Evolutionary conservation across 1,140 invertebrate genomes (phyloP), one percentile per base, ranked within the genome.

Genomic region (Oncopeltus fasciatus): DNA sequence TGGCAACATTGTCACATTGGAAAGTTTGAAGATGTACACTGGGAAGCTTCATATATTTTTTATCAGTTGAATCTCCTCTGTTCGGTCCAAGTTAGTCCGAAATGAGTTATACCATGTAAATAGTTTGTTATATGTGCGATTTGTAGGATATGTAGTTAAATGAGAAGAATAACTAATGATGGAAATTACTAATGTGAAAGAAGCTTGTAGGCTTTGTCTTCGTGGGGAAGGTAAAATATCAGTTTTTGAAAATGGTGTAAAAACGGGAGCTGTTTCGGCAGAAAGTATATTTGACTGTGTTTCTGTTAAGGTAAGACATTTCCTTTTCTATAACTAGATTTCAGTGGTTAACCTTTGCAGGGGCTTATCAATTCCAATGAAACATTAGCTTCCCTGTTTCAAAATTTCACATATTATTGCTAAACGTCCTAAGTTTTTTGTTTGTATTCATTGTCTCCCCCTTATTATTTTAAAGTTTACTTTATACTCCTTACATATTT

Each of bases 11-110:
- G 49, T 53, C 18, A 14, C 49, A 53, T 53, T 53, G 49, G 49
- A 53, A 53, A 53, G 49, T 53, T 53, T 26, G 24, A 53, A 53
- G 49, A 53, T 53, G 49, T 53, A 53, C 49, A 53, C 49, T 27
- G 2, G 16, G 18, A 53, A 18, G 49, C 49, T 53, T 24, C 26
- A 53, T 53, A 24, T 53, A 53, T 24, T 24, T 53, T 53, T 38
- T 38, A 38, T 38, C 31, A 38, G 31, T 38, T 38, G 14, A n/a
- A n/a, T n/a, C n/a, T n/a, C n/a, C n/a, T n/a, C n/a, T n/a, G n/a
- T n/a, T n/a, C n/a, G n/a, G n/a, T n/a, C n/a, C 18, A 20, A 20
- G 44, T 46, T n/a, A 18, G 2, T 11, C 1, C 18, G 3, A 18
- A 46, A 20, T 2, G 8, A 3, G 44, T 46, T 46, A 3, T 46